Percentiles rank a stretch among this genome's conserved stretches.
Conservation (phyloP, 1,140 invertebrate genomes). For the Bombus difficillimus region DNA sequence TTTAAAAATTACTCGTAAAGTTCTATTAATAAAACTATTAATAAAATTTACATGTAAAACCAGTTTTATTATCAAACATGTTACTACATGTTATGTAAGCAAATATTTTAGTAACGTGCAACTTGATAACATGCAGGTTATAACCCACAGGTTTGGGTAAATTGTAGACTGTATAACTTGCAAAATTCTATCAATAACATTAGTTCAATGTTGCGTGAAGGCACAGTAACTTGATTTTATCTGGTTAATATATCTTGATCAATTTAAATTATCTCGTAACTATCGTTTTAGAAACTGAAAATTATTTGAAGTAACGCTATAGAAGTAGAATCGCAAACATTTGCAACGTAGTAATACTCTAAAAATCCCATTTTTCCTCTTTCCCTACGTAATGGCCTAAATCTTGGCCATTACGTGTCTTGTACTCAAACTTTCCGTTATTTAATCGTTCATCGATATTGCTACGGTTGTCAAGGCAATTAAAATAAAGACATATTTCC, state of each 20-base stretch:
- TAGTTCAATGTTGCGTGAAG: background rate
- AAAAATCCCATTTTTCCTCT: background rate
- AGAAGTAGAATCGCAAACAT: background rate
- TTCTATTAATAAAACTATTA: too few species aligned
- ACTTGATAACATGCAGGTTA: background rate
- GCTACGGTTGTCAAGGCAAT: background rate
- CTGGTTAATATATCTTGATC: too few species aligned
- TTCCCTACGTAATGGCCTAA: too few species aligned
- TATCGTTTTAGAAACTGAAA: background rate
- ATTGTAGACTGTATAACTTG: background rate
- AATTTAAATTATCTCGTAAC: background rate
- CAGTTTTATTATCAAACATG: background rate
- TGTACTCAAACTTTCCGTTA: background rate
- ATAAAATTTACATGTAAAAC: too few species aligned
- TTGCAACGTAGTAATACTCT: background rate
- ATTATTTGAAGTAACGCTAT: background rate
- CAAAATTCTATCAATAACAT: background rate
- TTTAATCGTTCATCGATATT: slow-evolving; percentile 2
- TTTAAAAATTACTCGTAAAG: too few species aligned
- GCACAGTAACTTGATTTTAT: background rate
- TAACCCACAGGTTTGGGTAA: background rate
- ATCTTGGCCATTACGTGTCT: background rate
- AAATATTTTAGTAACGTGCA: background rate
- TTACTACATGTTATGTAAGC: background rate
- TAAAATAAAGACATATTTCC: slow-evolving; percentile 30